Conservation (phyloP, 2,888 invertebrate species). For the Euzetes globulus region DNA sequence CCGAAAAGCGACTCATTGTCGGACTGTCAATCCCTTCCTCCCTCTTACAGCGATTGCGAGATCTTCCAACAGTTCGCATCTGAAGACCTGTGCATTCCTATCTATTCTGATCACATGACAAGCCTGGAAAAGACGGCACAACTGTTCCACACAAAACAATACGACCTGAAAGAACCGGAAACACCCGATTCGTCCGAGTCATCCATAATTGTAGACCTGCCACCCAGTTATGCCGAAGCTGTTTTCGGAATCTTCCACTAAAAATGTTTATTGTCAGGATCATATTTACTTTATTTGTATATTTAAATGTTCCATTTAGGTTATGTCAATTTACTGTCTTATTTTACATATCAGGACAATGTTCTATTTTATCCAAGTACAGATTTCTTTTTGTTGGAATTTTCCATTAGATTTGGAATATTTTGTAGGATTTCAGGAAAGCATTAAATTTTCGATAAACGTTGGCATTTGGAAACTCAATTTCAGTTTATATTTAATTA, state of each 20-base stretch:
- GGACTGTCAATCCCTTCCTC: background rate
- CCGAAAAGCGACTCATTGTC: background rate
- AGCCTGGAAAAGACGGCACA: background rate
- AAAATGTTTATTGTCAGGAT: background rate
- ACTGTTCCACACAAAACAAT: too few species aligned
- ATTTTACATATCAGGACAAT: too few species aligned
- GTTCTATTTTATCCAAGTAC: too few species aligned
- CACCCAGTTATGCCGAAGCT: conserved; percentile 10
- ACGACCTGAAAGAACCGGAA: background rate
- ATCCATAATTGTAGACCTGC: background rate
- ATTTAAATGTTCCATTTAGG: too few species aligned
- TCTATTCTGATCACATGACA: background rate
- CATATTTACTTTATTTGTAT: too few species aligned
- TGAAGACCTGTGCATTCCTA: background rate
- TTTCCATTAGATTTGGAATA: too few species aligned
- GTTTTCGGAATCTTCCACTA: background rate
- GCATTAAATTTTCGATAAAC: too few species aligned
- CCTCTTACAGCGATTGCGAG: conserved; percentile 22
- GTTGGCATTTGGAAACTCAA: too few species aligned
- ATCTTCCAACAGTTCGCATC: conserved; percentile 1
- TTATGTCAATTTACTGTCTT: too few species aligned
- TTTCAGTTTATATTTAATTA: too few species aligned
- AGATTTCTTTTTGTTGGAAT: too few species aligned
- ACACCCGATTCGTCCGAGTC: background rate
- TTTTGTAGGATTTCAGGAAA: too few species aligned